Percentiles rank a stretch among this genome's conserved stretches.
Conservation (phyloP, 2,888 invertebrate genomes). For the Hyles lineata region DNA sequence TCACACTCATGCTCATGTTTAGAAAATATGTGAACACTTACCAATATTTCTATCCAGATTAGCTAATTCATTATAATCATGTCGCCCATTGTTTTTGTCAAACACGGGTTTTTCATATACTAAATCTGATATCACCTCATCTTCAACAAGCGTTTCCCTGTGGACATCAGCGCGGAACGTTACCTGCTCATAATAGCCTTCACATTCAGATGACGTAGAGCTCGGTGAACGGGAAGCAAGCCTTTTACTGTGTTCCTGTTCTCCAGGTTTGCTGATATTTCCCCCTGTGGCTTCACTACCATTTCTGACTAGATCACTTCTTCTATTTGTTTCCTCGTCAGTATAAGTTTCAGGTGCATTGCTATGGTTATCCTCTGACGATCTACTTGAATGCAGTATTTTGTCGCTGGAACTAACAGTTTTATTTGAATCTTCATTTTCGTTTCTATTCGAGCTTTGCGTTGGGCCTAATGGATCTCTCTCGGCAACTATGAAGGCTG, state of each 20-base stretch:
- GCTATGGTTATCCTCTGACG: background rate
- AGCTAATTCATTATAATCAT: background rate
- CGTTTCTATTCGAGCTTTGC: background rate
- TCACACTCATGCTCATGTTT: too few relatives aligned
- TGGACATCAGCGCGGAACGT: slow-evolving; percentile 2
- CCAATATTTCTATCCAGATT: slow-evolving; percentile 6
- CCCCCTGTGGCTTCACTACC: background rate
- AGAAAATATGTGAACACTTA: background rate
- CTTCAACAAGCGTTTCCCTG: background rate
- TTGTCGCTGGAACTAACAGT: background rate
- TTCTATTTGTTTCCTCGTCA: background rate
- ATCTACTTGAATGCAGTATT: background rate
- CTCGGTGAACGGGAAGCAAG: background rate
- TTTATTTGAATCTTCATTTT: background rate
- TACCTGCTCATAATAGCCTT: background rate
- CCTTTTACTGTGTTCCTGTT: background rate
- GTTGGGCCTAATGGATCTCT: background rate
- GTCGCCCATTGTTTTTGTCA: background rate
- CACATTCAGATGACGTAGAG: background rate
- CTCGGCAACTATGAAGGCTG: background rate
- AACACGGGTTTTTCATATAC: background rate
- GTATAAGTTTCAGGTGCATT: background rate
- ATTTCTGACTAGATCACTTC: background rate
- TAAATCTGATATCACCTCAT: background rate
- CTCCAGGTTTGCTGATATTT: background rate